phyloP scores from a whole-genome alignment of 2,797 vertebrate species.

The Poecilia wingei region DNA sequence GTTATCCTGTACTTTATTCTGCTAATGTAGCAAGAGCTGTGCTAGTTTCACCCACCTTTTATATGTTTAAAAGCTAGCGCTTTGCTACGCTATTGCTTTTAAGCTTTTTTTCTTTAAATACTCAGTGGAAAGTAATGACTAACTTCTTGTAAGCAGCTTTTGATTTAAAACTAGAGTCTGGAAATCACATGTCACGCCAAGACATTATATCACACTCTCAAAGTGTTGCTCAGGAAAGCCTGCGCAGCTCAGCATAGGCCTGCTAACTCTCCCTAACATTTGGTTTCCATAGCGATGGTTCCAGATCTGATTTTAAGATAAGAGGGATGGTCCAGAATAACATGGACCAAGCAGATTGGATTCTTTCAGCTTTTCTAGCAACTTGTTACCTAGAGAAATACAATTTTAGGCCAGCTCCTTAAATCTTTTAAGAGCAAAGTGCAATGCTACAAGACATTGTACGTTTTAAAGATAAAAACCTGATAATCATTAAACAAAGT shows the following conservation, averaged over 20 bases:
- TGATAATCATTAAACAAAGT: neutral
- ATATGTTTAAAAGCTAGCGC: neutral
- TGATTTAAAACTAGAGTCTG: slow-evolving; percentile 14
- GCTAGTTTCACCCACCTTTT: neutral
- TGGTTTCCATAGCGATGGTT: slow-evolving; percentile 39
- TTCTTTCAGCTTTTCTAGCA: neutral
- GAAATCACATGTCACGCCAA: slow-evolving; percentile 32
- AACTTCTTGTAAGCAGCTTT: neutral
- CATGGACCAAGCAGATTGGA: no score
- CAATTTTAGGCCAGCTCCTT: neutral
- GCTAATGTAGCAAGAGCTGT: neutral
- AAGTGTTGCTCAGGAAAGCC: slow-evolving; percentile 64
- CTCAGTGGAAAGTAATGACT: neutral
- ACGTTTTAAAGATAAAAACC: no score
- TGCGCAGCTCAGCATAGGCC: slow-evolving; percentile 72
- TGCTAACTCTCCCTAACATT: slow-evolving; percentile 55
- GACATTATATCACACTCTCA: slow-evolving; percentile 40
- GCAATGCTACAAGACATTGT: no score
- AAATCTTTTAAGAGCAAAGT: neutral
- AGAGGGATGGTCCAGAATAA: neutral
- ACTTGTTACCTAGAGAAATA: neutral
- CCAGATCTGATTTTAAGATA: neutral
- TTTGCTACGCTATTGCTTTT: neutral
- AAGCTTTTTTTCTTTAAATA: neutral
- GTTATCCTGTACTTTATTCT: neutral